Evolutionary conservation across 64 coral and sea anemone species (phyloP).

Genomic region (Astreopora myriophthalma): DNA sequence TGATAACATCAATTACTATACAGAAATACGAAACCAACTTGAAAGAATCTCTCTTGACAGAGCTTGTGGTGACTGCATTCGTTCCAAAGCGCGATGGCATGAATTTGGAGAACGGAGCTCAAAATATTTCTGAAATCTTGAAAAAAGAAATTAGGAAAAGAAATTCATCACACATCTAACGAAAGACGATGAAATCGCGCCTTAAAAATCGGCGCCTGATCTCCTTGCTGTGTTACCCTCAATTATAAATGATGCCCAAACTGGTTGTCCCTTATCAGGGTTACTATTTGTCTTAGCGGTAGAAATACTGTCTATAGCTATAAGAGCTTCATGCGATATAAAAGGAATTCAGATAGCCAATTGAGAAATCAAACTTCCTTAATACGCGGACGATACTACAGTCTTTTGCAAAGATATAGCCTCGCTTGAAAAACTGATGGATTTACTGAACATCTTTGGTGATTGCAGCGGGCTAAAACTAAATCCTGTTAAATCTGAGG

Average conservation of each 20-base stretch:
- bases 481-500: background rate
- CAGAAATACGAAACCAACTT: background rate
- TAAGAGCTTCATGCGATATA: background rate
- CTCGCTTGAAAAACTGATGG: background rate
- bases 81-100: background rate
- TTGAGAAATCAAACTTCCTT: conserved; percentile 14
- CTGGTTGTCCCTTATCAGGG: conserved; percentile 7
- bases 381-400: conserved; percentile 15
- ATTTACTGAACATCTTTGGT: background rate
- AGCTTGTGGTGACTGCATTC: background rate
- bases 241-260: background rate
- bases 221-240: background rate
- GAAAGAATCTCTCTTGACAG: background rate
- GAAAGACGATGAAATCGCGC: background rate
- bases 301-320: background rate
- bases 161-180: background rate
- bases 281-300: background rate
- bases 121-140: background rate
- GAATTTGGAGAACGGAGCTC: background rate
- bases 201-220: background rate
- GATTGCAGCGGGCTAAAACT: conserved; percentile 1
- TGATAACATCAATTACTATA: background rate
- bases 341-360: background rate
- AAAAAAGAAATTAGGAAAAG: too few relatives aligned
- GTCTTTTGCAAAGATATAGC: background rate